Conservation (phyloP, 2,888 invertebrate genomes). For the Eutolmus rufibarbis region DNA sequence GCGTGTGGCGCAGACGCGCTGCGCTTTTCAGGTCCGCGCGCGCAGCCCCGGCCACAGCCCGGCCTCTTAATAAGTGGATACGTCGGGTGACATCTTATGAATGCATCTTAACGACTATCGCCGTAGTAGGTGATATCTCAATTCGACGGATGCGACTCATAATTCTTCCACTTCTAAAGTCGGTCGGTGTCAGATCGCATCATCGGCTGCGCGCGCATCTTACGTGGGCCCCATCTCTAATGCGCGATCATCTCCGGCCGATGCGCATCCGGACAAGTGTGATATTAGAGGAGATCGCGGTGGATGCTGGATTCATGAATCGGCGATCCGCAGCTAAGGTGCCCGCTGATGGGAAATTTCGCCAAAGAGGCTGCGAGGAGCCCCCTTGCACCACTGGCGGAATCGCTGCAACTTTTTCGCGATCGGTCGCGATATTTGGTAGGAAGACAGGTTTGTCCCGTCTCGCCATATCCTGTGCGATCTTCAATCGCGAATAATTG, state of each 20-base stretch:
- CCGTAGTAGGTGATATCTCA: slow-evolving; percentile 14
- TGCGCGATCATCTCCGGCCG: neutral
- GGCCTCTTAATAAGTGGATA: neutral
- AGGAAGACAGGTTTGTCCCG: neutral
- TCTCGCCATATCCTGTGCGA: slow-evolving; percentile 6
- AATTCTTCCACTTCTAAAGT: slow-evolving; percentile 22
- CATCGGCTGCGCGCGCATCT: slow-evolving; percentile 19
- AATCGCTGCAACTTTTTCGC: neutral
- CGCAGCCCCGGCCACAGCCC: neutral
- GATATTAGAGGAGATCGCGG: neutral
- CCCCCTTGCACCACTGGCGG: neutral
- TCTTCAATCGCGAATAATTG: neutral
- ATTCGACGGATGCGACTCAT: slow-evolving; percentile 28
- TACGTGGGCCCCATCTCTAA: slow-evolving; percentile 3
- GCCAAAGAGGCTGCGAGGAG: neutral
- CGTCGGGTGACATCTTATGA: slow-evolving; percentile 19
- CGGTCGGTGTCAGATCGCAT: slow-evolving; percentile 12
- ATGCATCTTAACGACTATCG: neutral
- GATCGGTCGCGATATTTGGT: neutral
- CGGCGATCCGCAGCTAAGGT: neutral
- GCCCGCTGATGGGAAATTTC: neutral
- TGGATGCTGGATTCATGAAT: neutral
- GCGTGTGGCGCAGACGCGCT: neutral
- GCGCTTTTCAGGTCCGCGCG: neutral
- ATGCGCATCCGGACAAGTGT: slow-evolving; percentile 4